Evolutionary conservation across 2,888 invertebrate genomes (phyloP).

Genomic region (Apotomis betuletana): DNA sequence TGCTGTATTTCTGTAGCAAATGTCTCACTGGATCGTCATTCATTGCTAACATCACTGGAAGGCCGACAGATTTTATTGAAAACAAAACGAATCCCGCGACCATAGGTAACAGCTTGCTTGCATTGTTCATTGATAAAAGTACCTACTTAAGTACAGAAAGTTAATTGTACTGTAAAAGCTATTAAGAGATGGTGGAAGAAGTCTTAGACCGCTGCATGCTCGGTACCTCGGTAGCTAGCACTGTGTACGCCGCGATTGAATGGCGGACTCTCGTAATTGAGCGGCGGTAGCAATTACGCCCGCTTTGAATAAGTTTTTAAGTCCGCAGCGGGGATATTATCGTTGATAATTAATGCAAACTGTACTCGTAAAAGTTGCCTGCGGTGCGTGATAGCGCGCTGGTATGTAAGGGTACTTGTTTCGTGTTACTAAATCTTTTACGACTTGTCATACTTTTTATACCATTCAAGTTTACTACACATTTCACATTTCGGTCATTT

Average conservation of each 20-base stretch:
- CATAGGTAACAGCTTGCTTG: too few relatives aligned
- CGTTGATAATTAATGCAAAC: conserved; percentile 22
- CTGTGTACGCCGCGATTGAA: conserved; percentile 23
- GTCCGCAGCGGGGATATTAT: conserved; percentile 37
- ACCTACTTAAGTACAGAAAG: not conserved
- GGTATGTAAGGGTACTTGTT: conserved; percentile 12
- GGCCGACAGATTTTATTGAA: too few relatives aligned
- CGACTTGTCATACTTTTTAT: conserved; percentile 6
- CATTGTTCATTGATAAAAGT: too few relatives aligned
- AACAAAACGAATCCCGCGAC: too few relatives aligned
- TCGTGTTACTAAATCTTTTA: conserved; percentile 6
- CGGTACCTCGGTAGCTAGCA: conserved; percentile 2
- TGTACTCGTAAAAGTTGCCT: conserved; percentile 26
- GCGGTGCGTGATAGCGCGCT: conserved; percentile 20
- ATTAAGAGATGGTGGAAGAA: conserved; percentile 10
- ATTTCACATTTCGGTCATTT: too few relatives aligned
- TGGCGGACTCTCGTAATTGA: conserved; percentile 33
- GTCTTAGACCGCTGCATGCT: conserved; percentile 25
- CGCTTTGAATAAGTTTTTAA: conserved; percentile 40
- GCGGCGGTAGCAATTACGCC: conserved; percentile 35
- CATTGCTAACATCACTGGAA: too few relatives aligned
- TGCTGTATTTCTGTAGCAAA: too few relatives aligned
- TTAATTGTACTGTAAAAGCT: conserved; percentile 6
- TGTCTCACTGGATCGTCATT: too few relatives aligned
- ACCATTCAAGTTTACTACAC: too few relatives aligned